These are phyloP conservation scores for Panagrolaimus sp. DNA, from an alignment of 1,140 invertebrate genomes.

Conservation along the genomic window DNA sequence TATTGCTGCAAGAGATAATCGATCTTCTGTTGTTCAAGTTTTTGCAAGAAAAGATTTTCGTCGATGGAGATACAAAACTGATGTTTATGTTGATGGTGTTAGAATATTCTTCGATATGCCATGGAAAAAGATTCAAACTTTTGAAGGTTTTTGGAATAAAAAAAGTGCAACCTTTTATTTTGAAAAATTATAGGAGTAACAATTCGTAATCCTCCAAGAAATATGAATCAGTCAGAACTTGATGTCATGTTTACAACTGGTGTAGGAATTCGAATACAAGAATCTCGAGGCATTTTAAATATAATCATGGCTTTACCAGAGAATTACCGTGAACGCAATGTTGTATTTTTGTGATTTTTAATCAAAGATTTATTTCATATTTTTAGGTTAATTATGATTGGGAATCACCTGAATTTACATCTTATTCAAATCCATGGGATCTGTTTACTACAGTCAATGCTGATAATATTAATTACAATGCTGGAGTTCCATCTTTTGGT, in stretches of 20 bases:
- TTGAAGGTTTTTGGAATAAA: slow-evolving; percentile 61
- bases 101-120: slow-evolving; percentile 74
- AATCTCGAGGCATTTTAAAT: slow-evolving; percentile 78
- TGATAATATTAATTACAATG: neutral
- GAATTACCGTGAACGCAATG: slow-evolving; percentile 62
- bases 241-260: slow-evolving; percentile 89
- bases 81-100: slow-evolving; percentile 78
- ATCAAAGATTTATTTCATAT: neutral
- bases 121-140: slow-evolving; percentile 47
- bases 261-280: slow-evolving; percentile 81
- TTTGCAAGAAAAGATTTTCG: slow-evolving; percentile 72
- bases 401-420: neutral
- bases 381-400: neutral
- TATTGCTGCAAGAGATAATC: slow-evolving; percentile 68
- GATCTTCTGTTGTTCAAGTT: slow-evolving; percentile 77
- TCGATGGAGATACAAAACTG: slow-evolving; percentile 81
- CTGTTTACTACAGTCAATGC: neutral
- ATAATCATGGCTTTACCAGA: slow-evolving; percentile 79
- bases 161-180: slow-evolving; percentile 74
- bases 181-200: slow-evolving; percentile 67
- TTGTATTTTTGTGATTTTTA: slow-evolving; percentile 47
- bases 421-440: neutral
- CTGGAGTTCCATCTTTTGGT: slow-evolving; percentile 6
- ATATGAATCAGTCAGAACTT: slow-evolving; percentile 86
- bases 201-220: slow-evolving; percentile 81